phyloP scores from a whole-genome alignment of 1,140 invertebrate species.

The Melanaphis sacchari region DNA sequence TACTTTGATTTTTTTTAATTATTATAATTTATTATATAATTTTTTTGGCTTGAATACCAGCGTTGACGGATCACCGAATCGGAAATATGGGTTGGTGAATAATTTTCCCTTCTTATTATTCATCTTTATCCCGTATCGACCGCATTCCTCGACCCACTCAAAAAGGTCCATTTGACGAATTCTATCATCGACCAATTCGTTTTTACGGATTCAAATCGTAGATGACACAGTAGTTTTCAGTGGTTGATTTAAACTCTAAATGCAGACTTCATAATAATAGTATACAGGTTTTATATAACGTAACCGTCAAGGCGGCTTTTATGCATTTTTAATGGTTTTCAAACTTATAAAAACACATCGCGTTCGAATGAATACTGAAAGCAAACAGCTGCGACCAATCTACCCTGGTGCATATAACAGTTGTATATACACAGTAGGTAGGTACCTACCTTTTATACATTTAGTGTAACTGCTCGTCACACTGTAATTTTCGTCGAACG shows the following conservation, averaged over 20 bases:
- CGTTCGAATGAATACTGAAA: neutral
- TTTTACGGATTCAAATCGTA: conserved; percentile 1
- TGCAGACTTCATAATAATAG: neutral
- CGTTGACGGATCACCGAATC: conserved; percentile 2
- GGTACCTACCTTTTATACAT: neutral
- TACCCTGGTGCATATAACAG: neutral
- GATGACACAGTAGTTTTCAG: conserved; percentile 20
- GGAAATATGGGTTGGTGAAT: neutral
- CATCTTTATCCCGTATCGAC: neutral
- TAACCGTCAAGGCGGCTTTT: neutral
- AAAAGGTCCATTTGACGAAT: conserved; percentile 27
- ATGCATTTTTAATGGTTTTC: neutral
- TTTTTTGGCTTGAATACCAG: neutral
- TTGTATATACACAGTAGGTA: neutral
- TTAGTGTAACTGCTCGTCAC: neutral
- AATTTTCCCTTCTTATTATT: neutral
- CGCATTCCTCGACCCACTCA: conserved; percentile 39
- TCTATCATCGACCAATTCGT: neutral
- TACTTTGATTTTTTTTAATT: neutral
- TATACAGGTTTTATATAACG: neutral
- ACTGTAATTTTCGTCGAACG: neutral
- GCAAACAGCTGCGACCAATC: neutral
- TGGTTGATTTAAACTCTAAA: neutral
- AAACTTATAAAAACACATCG: conserved; percentile 31
- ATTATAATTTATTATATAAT: conserved; percentile 1